Percentiles rank a stretch among this genome's conserved stretches.
Conservation (phyloP, 1,140 invertebrate genomes). For the Drosophila micromelanica region DNA sequence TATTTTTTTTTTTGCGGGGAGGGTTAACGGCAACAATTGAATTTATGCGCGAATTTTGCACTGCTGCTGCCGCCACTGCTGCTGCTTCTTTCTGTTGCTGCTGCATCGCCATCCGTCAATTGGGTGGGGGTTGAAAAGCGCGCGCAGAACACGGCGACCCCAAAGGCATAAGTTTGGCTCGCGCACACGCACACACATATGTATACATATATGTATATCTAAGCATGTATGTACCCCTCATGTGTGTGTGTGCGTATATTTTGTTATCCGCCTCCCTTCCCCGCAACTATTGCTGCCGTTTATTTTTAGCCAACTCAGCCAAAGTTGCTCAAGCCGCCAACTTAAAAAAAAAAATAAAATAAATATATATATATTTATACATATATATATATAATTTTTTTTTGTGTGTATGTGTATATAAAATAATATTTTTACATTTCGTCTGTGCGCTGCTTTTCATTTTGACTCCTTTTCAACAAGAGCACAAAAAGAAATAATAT, state of each 20-base stretch:
- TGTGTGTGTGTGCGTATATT: no score
- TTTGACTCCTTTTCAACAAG: constrained; percentile 74
- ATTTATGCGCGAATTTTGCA: constrained; percentile 60
- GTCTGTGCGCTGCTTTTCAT: constrained; percentile 69
- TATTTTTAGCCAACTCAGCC: constrained; percentile 80
- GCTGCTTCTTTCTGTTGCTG: constrained; percentile 7
- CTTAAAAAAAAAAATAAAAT: constrained; percentile 56
- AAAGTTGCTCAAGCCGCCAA: constrained; percentile 80
- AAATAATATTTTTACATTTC: constrained; percentile 80
- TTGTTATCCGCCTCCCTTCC: constrained; percentile 6
- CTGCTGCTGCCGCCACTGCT: constrained; percentile 14
- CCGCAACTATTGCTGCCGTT: constrained; percentile 70
- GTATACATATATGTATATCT: constrained; percentile 25
- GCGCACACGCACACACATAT: constrained; percentile 46
- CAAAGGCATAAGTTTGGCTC: constrained; percentile 50
- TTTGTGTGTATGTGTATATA: neutral
- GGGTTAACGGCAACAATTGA: constrained; percentile 50
- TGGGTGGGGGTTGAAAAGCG: constrained; percentile 78
- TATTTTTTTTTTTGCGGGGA: constrained; percentile 26
- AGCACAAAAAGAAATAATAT: constrained; percentile 30
- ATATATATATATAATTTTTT: neutral
- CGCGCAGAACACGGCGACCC: constrained; percentile 59
- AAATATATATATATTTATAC: neutral
- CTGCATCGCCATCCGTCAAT: constrained; percentile 23
- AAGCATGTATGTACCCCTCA: constrained; percentile 12